Conservation (phyloP, 2,113 vertebrate species). For the Picathartes gymnocephalus region DNA sequence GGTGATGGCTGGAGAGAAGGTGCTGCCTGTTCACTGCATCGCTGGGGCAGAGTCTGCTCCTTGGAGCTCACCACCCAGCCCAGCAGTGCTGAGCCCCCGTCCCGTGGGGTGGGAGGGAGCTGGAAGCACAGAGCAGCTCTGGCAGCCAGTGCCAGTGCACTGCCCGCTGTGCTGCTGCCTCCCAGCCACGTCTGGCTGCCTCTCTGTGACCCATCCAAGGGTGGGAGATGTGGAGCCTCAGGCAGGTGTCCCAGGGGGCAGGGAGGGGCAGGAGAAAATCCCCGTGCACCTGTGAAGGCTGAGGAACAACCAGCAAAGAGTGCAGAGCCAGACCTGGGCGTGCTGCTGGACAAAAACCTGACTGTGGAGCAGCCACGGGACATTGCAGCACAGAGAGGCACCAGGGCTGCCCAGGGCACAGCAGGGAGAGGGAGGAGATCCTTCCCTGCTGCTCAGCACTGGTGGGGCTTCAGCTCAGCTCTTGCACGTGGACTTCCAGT, state of each 20-base stretch:
- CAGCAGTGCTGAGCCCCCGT: not conserved
- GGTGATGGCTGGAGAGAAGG: not conserved
- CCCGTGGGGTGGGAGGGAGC: not conserved
- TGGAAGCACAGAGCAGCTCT: not conserved
- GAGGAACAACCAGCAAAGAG: not conserved
- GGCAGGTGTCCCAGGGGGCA: not conserved
- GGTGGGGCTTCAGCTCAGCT: not conserved
- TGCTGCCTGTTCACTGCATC: not conserved
- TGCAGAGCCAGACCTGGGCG: not conserved
- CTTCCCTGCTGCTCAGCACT: not conserved
- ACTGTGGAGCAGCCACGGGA: not conserved
- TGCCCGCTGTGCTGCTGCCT: not conserved
- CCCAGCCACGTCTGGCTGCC: not conserved
- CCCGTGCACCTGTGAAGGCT: rapidly evolving
- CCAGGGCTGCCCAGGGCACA: not conserved
- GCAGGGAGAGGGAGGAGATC: not conserved
- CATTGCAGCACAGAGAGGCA: not conserved
- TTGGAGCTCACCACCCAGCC: not conserved
- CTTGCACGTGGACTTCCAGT: not conserved
- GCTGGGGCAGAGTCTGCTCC: not conserved
- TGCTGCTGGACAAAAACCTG: not conserved
- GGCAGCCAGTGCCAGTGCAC: rapidly evolving
- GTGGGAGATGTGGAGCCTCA: no score
- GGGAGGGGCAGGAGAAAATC: not conserved
- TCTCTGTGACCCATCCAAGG: not conserved